Evolutionary conservation across 2,113 vertebrate species (phyloP).

Genomic region (Shinisaurus crocodilurus): DNA sequence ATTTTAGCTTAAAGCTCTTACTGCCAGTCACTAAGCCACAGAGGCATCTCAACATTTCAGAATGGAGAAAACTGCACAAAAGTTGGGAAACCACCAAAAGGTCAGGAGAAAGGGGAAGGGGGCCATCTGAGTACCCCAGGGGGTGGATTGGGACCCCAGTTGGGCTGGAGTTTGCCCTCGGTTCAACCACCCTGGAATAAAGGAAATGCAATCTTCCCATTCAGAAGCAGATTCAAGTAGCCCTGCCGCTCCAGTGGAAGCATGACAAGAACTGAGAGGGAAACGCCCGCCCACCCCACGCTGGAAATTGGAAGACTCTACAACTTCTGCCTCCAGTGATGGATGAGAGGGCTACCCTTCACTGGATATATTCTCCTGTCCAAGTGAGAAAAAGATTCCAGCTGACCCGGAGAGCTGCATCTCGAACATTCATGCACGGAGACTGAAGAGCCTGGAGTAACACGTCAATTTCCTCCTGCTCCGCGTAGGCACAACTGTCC

Average conservation of each 20-base stretch:
- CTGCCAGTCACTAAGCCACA: too few species aligned
- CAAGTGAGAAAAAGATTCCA: background rate
- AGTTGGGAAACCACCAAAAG: too few species aligned
- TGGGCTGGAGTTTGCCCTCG: too few species aligned
- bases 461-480: slow-evolving; percentile 92
- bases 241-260: background rate
- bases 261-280: background rate
- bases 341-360: background rate
- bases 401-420: slow-evolving; percentile 90
- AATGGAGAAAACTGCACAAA: too few species aligned
- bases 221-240: too few species aligned
- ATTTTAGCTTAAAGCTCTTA: too few species aligned
- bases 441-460: slow-evolving; percentile 89
- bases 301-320: background rate
- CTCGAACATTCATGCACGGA: slow-evolving; percentile 91
- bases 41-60: too few species aligned
- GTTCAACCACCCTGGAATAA: too few species aligned
- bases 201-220: too few species aligned
- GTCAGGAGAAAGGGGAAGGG: too few species aligned
- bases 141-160: too few species aligned
- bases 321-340: background rate
- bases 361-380: fast-evolving
- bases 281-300: background rate
- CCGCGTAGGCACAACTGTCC: slow-evolving; percentile 89
- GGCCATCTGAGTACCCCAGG: too few species aligned